Evolutionary conservation across 2,797 vertebrate species (phyloP), one percentile per base, ranked within the genome.

Genomic region (Poecile montanus): DNA sequence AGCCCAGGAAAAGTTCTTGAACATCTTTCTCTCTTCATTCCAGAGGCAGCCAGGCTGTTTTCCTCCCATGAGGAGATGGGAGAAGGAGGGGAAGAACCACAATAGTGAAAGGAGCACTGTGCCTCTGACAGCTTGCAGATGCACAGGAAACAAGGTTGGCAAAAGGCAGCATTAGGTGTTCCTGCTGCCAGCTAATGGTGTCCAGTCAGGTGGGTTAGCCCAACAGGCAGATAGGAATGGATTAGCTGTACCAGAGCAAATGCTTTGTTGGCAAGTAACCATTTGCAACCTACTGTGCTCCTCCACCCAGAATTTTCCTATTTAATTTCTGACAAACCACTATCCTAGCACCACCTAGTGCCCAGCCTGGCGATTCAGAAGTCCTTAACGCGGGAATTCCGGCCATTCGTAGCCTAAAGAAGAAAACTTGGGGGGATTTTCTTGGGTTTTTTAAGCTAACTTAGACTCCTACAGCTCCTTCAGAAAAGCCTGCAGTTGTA

Each of bases 261-360:
- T 60, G 81, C 34, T 87, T 91, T 34, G 60, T 57, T 89, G 90
- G 88, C 78, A 78, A 92, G 40, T 38, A 76, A 83, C 68, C 86
- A 83, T 92, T 83, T 84, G 67, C 61, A 92, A 14, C 85, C 89
- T 42, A 58, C 73, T 16, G 78, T 17, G 70, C 88, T 70, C 89
- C 71, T 86, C 81, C 80, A 70, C 63, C 42, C 76, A 47, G 66
- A 36, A 63, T 92, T 88, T 86, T 77, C 79, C 72, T 23, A 1
- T 48, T 45, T 7, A 6, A 47, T 91, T 63, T 65, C 42, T 10
- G 38, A 45, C 84, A 82, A 94, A 25, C 77, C 67, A 67, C 85
- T 82, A 77, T 93, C 94, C 63, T 63, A 96, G 93, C 95, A 91
- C 96, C 96, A 96, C n/a, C 96, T 97, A 93, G 94, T 92, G 97